Conservation (phyloP, 1,140 invertebrate species). For the Alviniconcha marisindica region DNA sequence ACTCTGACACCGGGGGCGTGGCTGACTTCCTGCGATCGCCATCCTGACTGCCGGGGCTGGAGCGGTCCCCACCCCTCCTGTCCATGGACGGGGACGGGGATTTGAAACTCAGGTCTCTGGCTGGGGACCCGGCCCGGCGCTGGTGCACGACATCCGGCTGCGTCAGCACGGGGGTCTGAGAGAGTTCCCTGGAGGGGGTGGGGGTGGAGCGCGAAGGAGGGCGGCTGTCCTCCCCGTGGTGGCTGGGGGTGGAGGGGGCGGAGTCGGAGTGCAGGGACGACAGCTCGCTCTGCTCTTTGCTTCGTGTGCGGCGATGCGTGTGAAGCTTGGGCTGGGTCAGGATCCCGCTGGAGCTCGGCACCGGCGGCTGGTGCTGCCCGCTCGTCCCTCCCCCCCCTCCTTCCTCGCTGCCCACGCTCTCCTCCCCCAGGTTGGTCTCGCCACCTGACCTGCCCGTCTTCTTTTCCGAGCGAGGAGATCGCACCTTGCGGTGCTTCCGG, state of each 20-base stretch:
- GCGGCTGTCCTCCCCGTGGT: neutral
- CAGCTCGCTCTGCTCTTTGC: slow-evolving; percentile 41
- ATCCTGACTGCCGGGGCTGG: neutral
- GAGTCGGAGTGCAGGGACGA: slow-evolving; percentile 13
- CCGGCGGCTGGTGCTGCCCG: neutral
- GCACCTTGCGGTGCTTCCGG: slow-evolving; percentile 50
- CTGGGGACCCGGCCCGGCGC: neutral
- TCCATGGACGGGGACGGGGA: slow-evolving; percentile 21
- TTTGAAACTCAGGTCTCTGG: slow-evolving; percentile 6
- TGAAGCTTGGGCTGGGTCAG: slow-evolving; percentile 59
- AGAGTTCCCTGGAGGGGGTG: slow-evolving; percentile 2
- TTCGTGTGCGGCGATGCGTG: slow-evolving; percentile 47
- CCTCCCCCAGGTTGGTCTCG: slow-evolving; percentile 38
- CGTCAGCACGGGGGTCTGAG: neutral
- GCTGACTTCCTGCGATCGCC: neutral
- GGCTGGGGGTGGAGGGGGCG: neutral
- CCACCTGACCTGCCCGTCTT: neutral
- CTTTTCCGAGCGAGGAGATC: slow-evolving; percentile 53
- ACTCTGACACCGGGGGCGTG: neutral
- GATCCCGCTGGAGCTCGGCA: slow-evolving; percentile 39
- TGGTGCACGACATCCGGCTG: neutral
- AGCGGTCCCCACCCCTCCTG: neutral
- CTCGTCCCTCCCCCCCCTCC: slow-evolving; percentile 36
- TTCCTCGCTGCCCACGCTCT: slow-evolving; percentile 42
- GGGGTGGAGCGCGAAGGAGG: neutral